These are phyloP conservation scores for Calameuta filiformis DNA, from an alignment of 2,888 invertebrate genomes.

Conservation along the genomic window DNA sequence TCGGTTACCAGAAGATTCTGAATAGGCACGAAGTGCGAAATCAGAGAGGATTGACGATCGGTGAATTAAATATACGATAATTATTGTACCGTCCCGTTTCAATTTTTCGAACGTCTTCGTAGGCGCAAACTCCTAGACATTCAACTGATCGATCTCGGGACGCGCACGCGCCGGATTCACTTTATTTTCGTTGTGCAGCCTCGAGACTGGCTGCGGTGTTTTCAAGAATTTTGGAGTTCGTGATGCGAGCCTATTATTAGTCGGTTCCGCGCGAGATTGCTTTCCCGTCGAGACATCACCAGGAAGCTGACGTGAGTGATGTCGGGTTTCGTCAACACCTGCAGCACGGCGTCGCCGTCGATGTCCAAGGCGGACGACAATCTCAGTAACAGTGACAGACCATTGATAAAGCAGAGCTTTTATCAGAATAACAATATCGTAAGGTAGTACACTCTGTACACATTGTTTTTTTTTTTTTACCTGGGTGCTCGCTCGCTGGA, in stretches of 20 bases:
- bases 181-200: slow-evolving; percentile 18
- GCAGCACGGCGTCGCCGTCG: slow-evolving; percentile 52
- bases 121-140: slow-evolving; percentile 5
- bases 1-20: background rate
- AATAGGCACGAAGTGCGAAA: background rate
- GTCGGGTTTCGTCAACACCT: slow-evolving; percentile 17
- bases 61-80: background rate
- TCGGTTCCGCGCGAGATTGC: slow-evolving; percentile 6
- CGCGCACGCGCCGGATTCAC: slow-evolving; percentile 42
- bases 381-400: slow-evolving; percentile 61
- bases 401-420: slow-evolving; percentile 49
- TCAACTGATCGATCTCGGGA: slow-evolving; percentile 33
- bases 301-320: background rate
- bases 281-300: background rate
- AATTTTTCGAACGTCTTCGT: background rate
- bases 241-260: slow-evolving; percentile 20
- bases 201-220: background rate
- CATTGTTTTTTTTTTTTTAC: background rate
- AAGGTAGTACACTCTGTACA: slow-evolving; percentile 27
- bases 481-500: background rate
- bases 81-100: background rate
- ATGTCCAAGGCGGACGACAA: slow-evolving; percentile 61
- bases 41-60: background rate
- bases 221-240: slow-evolving; percentile 8
- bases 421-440: slow-evolving; percentile 34